Percentiles rank a stretch among this genome's conserved stretches.
Conservation (phyloP, 2,888 invertebrate genomes). For the Campopleginae sp. region DNA sequence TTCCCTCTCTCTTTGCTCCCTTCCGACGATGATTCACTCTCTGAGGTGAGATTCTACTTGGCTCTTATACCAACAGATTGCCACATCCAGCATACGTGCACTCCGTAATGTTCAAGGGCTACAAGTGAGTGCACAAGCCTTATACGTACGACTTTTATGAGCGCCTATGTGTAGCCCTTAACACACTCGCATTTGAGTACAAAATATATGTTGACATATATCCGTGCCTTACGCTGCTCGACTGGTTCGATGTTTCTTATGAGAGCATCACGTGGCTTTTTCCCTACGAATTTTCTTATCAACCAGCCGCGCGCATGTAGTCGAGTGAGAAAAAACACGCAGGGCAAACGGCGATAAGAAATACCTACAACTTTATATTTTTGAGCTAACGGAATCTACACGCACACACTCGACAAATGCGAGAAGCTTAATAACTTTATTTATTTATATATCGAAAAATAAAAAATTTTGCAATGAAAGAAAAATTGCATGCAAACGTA, state of each 20-base stretch:
- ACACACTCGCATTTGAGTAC: not conserved
- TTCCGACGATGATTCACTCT: conserved; percentile 7
- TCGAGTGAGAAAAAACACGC: conserved; percentile 22
- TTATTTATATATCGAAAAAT: not conserved
- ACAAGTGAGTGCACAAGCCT: conserved; percentile 3
- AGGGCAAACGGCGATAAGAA: conserved; percentile 38
- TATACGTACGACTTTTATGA: not conserved
- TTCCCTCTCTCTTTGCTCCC: not conserved
- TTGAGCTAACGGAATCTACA: not conserved
- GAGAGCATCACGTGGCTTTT: conserved; percentile 27
- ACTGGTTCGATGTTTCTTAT: not conserved
- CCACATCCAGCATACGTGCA: conserved; percentile 6
- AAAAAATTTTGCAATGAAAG: not conserved
- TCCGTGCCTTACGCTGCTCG: not conserved
- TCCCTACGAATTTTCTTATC: conserved; percentile 31
- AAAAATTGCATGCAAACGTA: not conserved
- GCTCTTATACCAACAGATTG: conserved; percentile 7
- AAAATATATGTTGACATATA: not conserved
- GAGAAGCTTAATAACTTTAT: not conserved
- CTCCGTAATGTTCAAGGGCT: not conserved
- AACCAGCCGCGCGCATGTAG: not conserved
- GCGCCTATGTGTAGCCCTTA: not conserved
- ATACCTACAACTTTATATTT: conserved; percentile 34
- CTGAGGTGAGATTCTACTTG: not conserved
- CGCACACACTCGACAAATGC: not conserved